Evolutionary conservation across 2,797 vertebrate genomes (phyloP).

Genomic region (Triplophysa bombifrons): DNA sequence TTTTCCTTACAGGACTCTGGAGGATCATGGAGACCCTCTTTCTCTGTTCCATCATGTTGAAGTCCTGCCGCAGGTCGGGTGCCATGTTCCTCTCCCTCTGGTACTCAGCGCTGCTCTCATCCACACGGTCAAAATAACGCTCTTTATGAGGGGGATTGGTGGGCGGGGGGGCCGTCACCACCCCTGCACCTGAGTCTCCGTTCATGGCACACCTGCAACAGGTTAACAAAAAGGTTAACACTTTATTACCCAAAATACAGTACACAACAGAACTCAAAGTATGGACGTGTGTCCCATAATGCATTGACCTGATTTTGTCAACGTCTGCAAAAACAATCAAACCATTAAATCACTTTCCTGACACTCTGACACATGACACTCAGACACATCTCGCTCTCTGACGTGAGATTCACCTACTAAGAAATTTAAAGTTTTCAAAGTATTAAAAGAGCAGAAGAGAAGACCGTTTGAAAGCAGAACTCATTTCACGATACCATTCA

Average conservation of each 20-base stretch:
- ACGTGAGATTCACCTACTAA: background rate
- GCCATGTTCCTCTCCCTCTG: conserved; percentile 98
- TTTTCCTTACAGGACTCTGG: conserved; percentile 90
- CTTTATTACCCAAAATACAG: background rate
- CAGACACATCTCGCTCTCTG: too few relatives aligned
- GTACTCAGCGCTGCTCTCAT: conserved; percentile 95
- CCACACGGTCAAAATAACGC: conserved; percentile 96
- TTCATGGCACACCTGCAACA: conserved; percentile 81
- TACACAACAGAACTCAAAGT: background rate
- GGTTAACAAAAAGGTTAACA: background rate
- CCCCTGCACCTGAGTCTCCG: conserved; percentile 90
- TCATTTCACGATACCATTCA: too few relatives aligned
- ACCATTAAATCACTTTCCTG: too few relatives aligned
- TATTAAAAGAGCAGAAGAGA: background rate
- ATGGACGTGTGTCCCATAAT: background rate
- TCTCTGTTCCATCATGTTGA: conserved; percentile 99
- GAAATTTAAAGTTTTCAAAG: background rate
- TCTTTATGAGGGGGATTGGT: conserved; percentile 95
- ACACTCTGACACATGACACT: too few relatives aligned
- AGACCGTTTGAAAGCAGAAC: background rate
- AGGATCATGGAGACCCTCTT: conserved; percentile 99
- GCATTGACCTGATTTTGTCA: background rate
- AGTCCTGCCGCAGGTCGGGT: conserved; percentile 96
- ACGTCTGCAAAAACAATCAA: background rate
- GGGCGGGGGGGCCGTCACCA: conserved; percentile 96